Percentiles rank a stretch among this genome's conserved stretches.
These are phyloP conservation scores for Ichneumoninae sp. DNA, from an alignment of 2,888 invertebrate genomes.

Conservation along the genomic window DNA sequence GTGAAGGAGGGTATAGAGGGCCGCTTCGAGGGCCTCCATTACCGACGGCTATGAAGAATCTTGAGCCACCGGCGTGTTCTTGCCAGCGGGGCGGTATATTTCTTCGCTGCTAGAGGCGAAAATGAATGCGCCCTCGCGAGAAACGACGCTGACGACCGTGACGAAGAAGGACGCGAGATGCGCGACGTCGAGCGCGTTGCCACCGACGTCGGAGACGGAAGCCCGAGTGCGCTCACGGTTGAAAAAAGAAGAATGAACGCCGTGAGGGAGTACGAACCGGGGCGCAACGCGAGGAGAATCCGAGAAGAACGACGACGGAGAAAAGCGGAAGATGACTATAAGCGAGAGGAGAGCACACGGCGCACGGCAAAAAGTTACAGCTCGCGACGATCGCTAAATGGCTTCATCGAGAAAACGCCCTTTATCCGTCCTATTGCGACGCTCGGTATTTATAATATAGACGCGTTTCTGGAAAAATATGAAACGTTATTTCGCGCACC, in stretches of 20 bases:
- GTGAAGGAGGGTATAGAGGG: conserved; percentile 67
- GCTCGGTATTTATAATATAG: neutral
- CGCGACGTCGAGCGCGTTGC: conserved; percentile 27
- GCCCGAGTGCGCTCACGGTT: conserved; percentile 14
- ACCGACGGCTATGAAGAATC: conserved; percentile 78
- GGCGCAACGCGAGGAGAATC: conserved; percentile 55
- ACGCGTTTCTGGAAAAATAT: neutral
- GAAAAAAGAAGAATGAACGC: conserved; percentile 51
- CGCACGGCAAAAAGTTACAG: conserved; percentile 65
- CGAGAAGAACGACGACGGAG: conserved; percentile 44
- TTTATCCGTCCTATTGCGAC: neutral
- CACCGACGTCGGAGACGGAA: conserved; percentile 22
- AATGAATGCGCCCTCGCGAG: conserved; percentile 72
- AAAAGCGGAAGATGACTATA: conserved; percentile 7
- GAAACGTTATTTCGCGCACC: neutral
- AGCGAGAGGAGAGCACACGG: conserved; percentile 27
- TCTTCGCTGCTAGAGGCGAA: conserved; percentile 73
- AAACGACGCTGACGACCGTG: conserved; percentile 36
- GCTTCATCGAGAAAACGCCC: conserved; percentile 71
- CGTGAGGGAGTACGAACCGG: conserved; percentile 29
- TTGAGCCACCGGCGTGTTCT: conserved; percentile 67
- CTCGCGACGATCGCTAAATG: conserved; percentile 71
- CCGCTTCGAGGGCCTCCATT: conserved; percentile 81
- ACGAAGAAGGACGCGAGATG: conserved; percentile 36
- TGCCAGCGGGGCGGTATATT: conserved; percentile 27